phyloP scores from a whole-genome alignment of 2,888 invertebrate genomes.

The Empis livida region DNA sequence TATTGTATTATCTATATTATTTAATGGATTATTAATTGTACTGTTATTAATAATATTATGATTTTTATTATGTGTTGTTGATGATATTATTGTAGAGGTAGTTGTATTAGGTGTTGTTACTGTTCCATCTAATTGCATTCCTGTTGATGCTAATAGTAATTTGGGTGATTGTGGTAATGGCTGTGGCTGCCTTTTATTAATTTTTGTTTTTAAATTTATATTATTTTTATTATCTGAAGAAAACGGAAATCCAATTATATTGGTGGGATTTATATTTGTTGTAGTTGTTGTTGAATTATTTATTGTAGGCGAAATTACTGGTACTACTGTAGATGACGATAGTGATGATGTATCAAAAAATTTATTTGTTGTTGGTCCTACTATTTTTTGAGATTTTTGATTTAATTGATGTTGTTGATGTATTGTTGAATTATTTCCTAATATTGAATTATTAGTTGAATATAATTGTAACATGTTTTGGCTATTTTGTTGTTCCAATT shows the following conservation, averaged over 20 bases:
- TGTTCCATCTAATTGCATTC: conserved; percentile 1
- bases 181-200: neutral
- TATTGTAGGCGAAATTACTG: neutral
- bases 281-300: neutral
- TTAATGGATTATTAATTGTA: neutral
- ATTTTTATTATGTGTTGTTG: conserved; percentile 12
- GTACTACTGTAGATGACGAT: neutral
- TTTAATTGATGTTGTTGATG: conserved; percentile 5
- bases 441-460: neutral
- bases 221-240: too few relatives aligned
- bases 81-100: conserved; percentile 10
- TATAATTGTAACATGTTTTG: too few relatives aligned
- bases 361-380: neutral
- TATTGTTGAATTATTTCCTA: conserved; percentile 5
- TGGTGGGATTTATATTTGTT: neutral
- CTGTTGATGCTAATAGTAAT: conserved; percentile 8
- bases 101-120: conserved; percentile 1
- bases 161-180: neutral
- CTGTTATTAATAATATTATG: conserved; percentile 9
- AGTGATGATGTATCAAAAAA: neutral
- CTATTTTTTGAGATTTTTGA: neutral
- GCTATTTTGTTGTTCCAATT: conserved; percentile 3
- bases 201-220: too few relatives aligned
- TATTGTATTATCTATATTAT: conserved; percentile 1
- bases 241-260: neutral